Evolutionary conservation across 1,140 invertebrate species (phyloP).

Genomic region (Eriosoma lanigerum): DNA sequence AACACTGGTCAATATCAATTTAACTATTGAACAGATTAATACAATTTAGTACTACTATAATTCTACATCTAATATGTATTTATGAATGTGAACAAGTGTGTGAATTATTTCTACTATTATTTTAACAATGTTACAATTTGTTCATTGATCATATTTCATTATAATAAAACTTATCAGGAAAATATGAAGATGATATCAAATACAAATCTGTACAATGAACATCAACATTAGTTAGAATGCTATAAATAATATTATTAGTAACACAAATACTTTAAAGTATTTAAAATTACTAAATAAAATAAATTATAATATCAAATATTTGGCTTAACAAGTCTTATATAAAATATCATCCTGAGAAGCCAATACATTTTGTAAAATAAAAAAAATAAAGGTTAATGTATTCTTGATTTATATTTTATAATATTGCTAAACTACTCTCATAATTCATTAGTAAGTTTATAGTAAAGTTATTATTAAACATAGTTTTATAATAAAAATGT

Average conservation of each 20-base stretch:
- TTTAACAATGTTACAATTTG: background rate
- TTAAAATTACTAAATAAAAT: background rate
- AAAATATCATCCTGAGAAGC: constrained; percentile 50
- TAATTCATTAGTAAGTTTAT: background rate
- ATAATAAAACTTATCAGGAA: background rate
- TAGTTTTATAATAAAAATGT: too few species aligned
- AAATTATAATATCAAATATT: constrained; percentile 10
- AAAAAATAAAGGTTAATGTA: background rate
- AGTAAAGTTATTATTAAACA: constrained; percentile 26
- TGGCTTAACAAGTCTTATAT: constrained; percentile 45
- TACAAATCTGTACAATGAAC: background rate
- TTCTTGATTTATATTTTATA: background rate
- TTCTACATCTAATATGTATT: background rate
- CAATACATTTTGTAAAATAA: constrained; percentile 17
- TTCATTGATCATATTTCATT: background rate
- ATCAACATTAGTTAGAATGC: background rate
- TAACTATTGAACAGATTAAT: background rate
- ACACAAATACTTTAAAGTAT: background rate
- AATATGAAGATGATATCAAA: background rate
- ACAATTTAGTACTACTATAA: background rate
- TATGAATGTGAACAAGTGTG: background rate
- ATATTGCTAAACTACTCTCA: constrained; percentile 7
- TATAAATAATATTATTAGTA: background rate
- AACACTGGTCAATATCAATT: background rate
- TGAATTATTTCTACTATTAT: background rate